Base-by-base conservation (phyloP, 2,113 vertebrate species). In the Podarcis cretensis region DNA sequence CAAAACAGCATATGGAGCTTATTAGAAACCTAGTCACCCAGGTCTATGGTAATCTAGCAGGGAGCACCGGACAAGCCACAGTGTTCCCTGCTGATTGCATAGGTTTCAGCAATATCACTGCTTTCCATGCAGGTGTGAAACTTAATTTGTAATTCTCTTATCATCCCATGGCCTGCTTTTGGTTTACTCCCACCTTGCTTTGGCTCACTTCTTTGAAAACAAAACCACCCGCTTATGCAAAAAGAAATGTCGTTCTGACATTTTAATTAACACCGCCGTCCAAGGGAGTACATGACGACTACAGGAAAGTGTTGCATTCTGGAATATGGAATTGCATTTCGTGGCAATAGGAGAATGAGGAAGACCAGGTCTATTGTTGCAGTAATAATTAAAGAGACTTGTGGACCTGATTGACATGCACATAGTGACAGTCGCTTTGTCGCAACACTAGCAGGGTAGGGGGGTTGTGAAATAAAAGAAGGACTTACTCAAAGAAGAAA, bases 241-340 rank as follows among this genome's bases (percentile, higher is more conserved):
- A 75, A 93, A 88, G 85, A 95, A 95, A 87, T 92, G n/a, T 85
- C 92, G 77, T 6, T 0, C 10, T 94, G 89, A 90, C 92, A 83
- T 95, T 96, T 95, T 95, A 96, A 96, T 96, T 95, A 94, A 90
- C 1, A 2, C 90, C 27, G 65, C 93, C 2, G 1, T 89, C 93
- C 65, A 86, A 92, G 63, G 80, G 43, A 92, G 16, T 90, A 74
- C 83, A 90, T 79, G 85, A 40, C 66, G 93, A 23, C 18, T 80
- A 43, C 74, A 79, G 89, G 87, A 87, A 94, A 86, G 80, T 66
- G 54, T 30, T 90, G 30, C 83, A 88, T 79, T 16, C 13, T 90
- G 83, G 85, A 37, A 27, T 63, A 77, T 84, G 86, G 89, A 89
- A 92, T 90, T 83, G 65, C 89, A 75, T 91, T 84, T 84, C 81